phyloP scores from a whole-genome alignment of 92 coral and sea anemone genomes.

The Scolanthus callimorphus region DNA sequence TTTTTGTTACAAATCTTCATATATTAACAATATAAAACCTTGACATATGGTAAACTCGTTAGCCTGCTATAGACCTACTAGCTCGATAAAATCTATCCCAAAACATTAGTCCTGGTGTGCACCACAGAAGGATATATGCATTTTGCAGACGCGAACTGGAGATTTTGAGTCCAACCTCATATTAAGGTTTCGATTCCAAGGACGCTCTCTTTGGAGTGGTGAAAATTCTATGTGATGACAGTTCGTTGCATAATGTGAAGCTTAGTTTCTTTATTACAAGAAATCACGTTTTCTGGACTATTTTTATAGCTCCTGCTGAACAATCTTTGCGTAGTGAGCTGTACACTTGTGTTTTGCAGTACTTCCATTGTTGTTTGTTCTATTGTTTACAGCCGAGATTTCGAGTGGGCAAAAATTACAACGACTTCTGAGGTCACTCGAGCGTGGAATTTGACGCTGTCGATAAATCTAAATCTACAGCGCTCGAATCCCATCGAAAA shows the following conservation, averaged over 20 bases:
- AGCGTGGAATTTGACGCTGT: slow-evolving; percentile 4
- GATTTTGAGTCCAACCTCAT: neutral
- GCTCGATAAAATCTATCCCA: slow-evolving; percentile 6
- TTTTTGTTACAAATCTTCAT: too few relatives aligned
- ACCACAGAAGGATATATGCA: neutral
- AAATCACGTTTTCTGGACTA: too few relatives aligned
- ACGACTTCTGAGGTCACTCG: slow-evolving; percentile 1
- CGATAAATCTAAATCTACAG: neutral
- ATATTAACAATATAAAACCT: too few relatives aligned
- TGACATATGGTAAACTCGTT: neutral
- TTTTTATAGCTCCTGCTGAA: too few relatives aligned
- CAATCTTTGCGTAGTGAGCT: too few relatives aligned
- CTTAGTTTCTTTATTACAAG: too few relatives aligned
- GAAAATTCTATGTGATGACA: neutral
- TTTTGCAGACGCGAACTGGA: neutral
- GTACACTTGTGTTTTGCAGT: neutral
- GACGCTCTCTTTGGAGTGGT: neutral
- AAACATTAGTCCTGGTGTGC: neutral
- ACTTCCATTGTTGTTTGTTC: neutral
- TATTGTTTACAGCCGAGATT: neutral
- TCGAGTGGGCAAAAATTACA: neutral
- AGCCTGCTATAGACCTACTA: neutral
- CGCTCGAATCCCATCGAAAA: neutral
- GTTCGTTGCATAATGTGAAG: too few relatives aligned
- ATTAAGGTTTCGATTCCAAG: neutral